These are phyloP conservation scores for Macrotus californicus DNA, from an alignment of 2,113 vertebrate genomes.

Conservation along the genomic window DNA sequence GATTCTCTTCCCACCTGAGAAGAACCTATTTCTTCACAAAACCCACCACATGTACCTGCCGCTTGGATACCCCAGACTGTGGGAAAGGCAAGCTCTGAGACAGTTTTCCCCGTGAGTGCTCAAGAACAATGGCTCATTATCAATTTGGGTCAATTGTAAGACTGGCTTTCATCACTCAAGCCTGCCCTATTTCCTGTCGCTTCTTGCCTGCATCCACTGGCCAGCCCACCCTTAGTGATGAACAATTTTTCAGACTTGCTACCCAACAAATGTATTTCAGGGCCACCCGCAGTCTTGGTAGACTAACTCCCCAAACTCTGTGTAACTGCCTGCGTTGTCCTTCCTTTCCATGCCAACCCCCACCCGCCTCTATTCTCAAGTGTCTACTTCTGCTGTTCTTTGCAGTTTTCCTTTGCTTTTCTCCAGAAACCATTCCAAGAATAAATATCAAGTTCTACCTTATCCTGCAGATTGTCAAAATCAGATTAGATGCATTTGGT, in stretches of 20 bases:
- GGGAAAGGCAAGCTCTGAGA: not conserved
- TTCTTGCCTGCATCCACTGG: not conserved
- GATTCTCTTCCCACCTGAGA: not conserved
- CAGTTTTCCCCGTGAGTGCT: not conserved
- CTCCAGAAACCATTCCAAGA: not conserved
- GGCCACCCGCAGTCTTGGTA: not conserved
- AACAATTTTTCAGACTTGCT: not conserved
- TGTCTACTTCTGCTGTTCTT: not conserved
- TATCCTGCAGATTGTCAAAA: not conserved
- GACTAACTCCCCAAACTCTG: not conserved
- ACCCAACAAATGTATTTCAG: not conserved
- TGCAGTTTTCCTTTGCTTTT: not conserved
- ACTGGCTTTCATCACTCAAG: not conserved
- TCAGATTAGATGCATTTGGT: not conserved
- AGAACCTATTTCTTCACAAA: not conserved
- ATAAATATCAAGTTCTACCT: constrained; percentile 27
- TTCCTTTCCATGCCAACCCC: not conserved
- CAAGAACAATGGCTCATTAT: not conserved
- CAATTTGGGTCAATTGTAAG: not conserved
- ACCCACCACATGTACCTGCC: not conserved
- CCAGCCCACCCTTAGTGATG: not conserved
- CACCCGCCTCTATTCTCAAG: not conserved
- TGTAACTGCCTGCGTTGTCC: not conserved
- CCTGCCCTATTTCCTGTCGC: not conserved
- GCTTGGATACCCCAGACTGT: not conserved